Evolutionary conservation across 30 jellyfish, hydroid and myxozoan species (phyloP).

Genomic region (Chironex yamaguchii): DNA sequence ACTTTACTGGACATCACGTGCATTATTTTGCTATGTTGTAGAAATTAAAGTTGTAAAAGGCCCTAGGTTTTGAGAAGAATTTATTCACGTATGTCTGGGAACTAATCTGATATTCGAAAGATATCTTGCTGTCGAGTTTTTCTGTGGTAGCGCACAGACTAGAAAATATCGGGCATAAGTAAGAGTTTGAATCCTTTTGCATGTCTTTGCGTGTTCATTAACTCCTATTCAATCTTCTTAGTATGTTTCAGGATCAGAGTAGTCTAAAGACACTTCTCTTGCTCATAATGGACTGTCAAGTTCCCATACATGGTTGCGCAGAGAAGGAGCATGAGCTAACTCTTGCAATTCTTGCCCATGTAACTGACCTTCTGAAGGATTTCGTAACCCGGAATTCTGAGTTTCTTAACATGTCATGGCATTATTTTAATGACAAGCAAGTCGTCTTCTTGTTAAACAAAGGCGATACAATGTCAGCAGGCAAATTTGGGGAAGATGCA

Average conservation of each 20-base stretch:
- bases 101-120: too few relatives aligned
- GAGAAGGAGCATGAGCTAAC: neutral
- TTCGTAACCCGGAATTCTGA: neutral
- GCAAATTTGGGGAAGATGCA: neutral
- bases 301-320: neutral
- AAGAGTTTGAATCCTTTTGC: too few relatives aligned
- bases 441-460: neutral
- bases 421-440: neutral
- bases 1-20: too few relatives aligned
- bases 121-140: too few relatives aligned
- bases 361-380: neutral
- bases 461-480: neutral
- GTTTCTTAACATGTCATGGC: neutral
- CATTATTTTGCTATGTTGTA: too few relatives aligned
- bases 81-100: too few relatives aligned
- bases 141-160: too few relatives aligned
- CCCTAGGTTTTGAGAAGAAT: too few relatives aligned
- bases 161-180: too few relatives aligned
- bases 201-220: too few relatives aligned
- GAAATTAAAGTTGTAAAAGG: too few relatives aligned
- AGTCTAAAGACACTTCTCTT: neutral
- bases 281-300: neutral
- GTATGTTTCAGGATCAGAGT: neutral
- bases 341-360: neutral
- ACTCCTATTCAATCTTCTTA: too few relatives aligned